phyloP scores from a whole-genome alignment of 2,113 vertebrate genomes.

The Panthera uncia region DNA sequence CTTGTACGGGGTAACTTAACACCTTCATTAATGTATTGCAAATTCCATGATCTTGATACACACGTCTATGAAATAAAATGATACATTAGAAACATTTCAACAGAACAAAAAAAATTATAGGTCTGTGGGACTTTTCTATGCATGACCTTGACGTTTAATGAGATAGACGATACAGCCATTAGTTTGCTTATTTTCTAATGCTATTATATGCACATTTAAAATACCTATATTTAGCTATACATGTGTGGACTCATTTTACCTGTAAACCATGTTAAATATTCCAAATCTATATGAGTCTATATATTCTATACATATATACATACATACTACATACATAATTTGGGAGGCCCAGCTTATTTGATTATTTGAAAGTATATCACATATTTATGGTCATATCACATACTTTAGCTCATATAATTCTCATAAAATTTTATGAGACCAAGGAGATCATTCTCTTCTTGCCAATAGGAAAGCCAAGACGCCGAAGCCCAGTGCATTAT shows the following conservation, averaged over 20 bases:
- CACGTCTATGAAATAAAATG: background rate
- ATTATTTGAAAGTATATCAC: background rate
- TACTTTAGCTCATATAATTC: background rate
- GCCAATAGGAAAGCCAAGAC: background rate
- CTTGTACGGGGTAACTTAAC: background rate
- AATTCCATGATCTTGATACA: constrained; percentile 14
- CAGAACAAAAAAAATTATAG: background rate
- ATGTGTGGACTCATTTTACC: background rate
- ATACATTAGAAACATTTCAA: constrained; percentile 35
- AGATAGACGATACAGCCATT: background rate
- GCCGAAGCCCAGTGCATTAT: background rate
- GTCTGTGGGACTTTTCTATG: background rate
- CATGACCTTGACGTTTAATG: constrained; percentile 5
- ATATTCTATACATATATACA: background rate
- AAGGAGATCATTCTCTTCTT: background rate
- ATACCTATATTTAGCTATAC: background rate
- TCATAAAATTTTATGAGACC: background rate
- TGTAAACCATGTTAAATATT: background rate
- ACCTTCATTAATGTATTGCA: background rate
- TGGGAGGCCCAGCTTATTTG: background rate
- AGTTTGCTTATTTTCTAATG: constrained; percentile 3
- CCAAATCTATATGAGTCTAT: background rate
- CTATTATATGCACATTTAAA: background rate
- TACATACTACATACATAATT: background rate
- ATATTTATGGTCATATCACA: background rate